Conservation (phyloP, 2,113 vertebrate genomes). For the Chloebia gouldiae region DNA sequence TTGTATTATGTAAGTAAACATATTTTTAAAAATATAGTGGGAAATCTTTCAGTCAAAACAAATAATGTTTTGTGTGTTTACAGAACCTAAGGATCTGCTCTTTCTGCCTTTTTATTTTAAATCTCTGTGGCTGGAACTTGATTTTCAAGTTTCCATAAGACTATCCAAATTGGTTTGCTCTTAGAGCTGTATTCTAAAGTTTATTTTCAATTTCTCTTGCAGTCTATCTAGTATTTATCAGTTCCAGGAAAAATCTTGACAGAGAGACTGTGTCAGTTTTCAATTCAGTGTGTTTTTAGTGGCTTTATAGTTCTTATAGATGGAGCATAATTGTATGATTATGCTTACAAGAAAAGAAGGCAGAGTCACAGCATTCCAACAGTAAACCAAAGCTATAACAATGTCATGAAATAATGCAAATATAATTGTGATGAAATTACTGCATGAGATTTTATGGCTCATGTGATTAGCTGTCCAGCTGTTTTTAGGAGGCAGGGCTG, state of each 20-base stretch:
- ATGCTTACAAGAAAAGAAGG: neutral
- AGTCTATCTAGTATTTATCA: slow-evolving; percentile 17
- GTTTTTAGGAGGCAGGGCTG: neutral
- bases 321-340: neutral
- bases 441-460: neutral
- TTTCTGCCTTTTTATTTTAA: slow-evolving; percentile 16
- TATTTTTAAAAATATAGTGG: neutral
- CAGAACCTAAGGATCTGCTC: neutral
- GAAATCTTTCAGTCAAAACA: slow-evolving; percentile 12
- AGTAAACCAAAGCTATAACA: neutral
- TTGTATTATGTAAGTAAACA: neutral
- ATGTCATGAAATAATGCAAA: neutral
- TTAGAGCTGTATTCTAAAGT: neutral
- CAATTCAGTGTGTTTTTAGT: neutral
- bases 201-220: slow-evolving; percentile 29
- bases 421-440: neutral
- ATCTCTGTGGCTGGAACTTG: neutral
- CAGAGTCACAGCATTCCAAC: neutral
- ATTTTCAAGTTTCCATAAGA: slow-evolving; percentile 32
- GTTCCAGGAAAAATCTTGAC: slow-evolving; percentile 40
- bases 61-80: slow-evolving; percentile 4
- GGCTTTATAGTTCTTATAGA: neutral
- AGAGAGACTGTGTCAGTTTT: slow-evolving; percentile 8
- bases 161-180: slow-evolving; percentile 4
- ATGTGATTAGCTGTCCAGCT: neutral